Evolutionary conservation across 2,113 vertebrate species (phyloP), one percentile per base, ranked within the genome.

Genomic region (Rattus rattus): DNA sequence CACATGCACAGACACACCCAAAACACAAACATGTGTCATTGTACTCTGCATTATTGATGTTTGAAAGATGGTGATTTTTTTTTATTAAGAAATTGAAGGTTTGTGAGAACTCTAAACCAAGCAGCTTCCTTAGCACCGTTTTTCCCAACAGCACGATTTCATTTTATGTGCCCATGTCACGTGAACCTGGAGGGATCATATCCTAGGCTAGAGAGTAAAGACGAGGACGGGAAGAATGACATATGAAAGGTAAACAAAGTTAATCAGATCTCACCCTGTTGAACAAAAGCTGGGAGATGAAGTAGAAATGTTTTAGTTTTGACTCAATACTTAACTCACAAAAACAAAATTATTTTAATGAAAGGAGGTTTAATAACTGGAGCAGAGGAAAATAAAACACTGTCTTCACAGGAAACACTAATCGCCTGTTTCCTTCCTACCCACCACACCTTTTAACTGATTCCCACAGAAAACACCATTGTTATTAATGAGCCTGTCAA

Each of bases 381-480:
- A 36, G 9, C 36, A 86, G 36, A 75, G 17, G 12, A 67, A 79
- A 92, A 72, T 54, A 26, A 22, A 54, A 79, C 93, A 76, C 12
- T 4, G 4, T 80, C 63, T 69, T 89, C 79, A 73, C 33, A 61
- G 72, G 65, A 92, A 36, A 91, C 9, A 47, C 24, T 28, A 87
- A 14, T 22, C 7, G 8, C 22, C 36, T 83, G 43, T 89, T 28
- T 92, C 47, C 33, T 69, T 49, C 39, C 39, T 65, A 84, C 9
- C n/a, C 28, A 36, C 39, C 52, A 70, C 19, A 39, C 43, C 61
- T 94, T 91, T 39, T 70, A 39, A 54, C 17, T 36, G 6, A 72
- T 77, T 92, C 63, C 83, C 67, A 77, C 52, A 72, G 61, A 91
- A 94, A 88, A 49, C 91, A 24, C 36, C 67, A 81, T n/a, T 67